Conservation (phyloP, 2,888 invertebrate species). For the Periphyllus acericola region DNA sequence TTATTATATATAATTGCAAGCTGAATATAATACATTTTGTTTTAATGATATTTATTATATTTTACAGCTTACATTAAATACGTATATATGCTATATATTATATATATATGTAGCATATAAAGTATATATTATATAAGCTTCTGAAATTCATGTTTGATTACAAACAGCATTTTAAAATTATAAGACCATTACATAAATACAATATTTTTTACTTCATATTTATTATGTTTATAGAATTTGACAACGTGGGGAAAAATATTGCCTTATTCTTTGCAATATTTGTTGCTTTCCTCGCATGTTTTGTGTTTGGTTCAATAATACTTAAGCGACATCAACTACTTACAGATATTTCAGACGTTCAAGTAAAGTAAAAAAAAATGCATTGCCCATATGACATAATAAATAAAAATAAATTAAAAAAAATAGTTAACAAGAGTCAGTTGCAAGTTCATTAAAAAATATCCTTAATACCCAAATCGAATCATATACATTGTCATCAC, state of each 20-base stretch:
- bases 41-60: not conserved
- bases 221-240: slow-evolving; percentile 23
- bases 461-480: too few relatives aligned
- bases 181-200: too few relatives aligned
- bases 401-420: slow-evolving; percentile 2
- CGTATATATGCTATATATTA: not conserved
- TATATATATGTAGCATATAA: too few relatives aligned
- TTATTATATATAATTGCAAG: too few relatives aligned
- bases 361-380: slow-evolving; percentile 57
- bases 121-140: too few relatives aligned
- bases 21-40: too few relatives aligned
- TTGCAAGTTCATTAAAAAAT: too few relatives aligned
- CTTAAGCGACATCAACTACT: slow-evolving; percentile 52
- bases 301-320: slow-evolving; percentile 54
- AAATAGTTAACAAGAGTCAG: not conserved
- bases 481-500: too few relatives aligned
- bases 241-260: slow-evolving; percentile 34
- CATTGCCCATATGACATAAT: not conserved
- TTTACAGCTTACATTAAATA: not conserved
- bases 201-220: not conserved
- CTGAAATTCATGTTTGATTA: too few relatives aligned
- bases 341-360: slow-evolving; percentile 28
- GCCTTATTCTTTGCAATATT: slow-evolving; percentile 55
- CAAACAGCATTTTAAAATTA: too few relatives aligned
- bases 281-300: slow-evolving; percentile 50